Base-by-base conservation (phyloP, 2,113 vertebrate species). In the Channa argus region DNA sequence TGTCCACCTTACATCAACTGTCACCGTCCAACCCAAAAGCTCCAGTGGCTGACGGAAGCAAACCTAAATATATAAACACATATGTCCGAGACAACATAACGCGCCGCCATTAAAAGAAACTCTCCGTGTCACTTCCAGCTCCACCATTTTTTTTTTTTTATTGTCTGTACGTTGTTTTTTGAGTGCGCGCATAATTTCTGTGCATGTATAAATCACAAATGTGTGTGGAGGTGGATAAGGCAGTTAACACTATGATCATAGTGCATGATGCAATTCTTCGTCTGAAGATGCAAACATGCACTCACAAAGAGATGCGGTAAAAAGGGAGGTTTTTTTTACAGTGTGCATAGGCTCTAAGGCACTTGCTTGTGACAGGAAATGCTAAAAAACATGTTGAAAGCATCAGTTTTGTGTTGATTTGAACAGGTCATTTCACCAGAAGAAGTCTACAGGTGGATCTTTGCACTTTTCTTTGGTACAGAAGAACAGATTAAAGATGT, bases 251-350 rank as follows among this genome's bases (percentile, higher is more conserved):
- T 36, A 60, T 55, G 64, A 85, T 84, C 63, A 54, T n/a, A 6
- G 33, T 7, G 66, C 45, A 72, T 90, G 90, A 91, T 88, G 87
- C 85, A 92, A 91, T 52, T 58, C 73, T 8, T 54, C 56, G 54
- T 65, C 70, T 73, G 66, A 73, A 86, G 79, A 86, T 82, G 87
- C 67, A 86, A 90, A 86, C 79, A 47, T 68, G 86, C 34, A 45
- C 49, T 82, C 58, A 49, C 45, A 77, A 41, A 5, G 65, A 56
- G 54, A 46, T 77, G 52, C 55, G 73, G 51, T 58, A 46, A 43
- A 62, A 62, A 36, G 12, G 50, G 51, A 43, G 44, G 41, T 71
- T 79, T 70, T 56, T 46, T 24, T 24, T 24, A 46, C 55, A 54
- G 59, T 49, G 0, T 45, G 50, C 34, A 5, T 10, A 71, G 56